Conservation (phyloP, 2,113 vertebrate genomes). For the Ameiurus melas region DNA sequence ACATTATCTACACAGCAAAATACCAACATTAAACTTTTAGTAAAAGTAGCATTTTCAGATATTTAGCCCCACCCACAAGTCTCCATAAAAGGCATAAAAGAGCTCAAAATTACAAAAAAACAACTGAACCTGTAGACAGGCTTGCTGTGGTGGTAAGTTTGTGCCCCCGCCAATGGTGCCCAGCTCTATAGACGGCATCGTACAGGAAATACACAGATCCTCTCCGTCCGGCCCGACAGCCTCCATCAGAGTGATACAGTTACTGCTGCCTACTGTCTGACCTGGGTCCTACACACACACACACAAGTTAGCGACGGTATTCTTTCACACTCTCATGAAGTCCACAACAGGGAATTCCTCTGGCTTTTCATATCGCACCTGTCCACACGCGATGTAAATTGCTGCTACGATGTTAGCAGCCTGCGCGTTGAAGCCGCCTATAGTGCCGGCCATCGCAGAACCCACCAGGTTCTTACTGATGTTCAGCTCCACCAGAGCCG, state of each 20-base stretch:
- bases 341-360: not conserved
- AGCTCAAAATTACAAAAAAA: too few relatives aligned
- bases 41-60: not conserved
- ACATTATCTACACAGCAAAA: not conserved
- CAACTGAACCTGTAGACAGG: constrained; percentile 87
- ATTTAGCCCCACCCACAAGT: not conserved
- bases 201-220: constrained; percentile 94
- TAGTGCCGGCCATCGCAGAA: constrained; percentile 94
- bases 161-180: constrained; percentile 96
- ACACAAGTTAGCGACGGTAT: not conserved
- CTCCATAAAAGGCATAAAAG: not conserved
- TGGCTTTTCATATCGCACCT: constrained; percentile 73
- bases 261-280: constrained; percentile 92
- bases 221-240: constrained; percentile 77
- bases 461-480: constrained; percentile 95
- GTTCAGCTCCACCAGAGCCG: constrained; percentile 86
- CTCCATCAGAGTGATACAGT: constrained; percentile 98
- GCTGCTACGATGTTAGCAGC: constrained; percentile 96
- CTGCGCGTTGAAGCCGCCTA: constrained; percentile 94
- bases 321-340: not conserved
- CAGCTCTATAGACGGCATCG: constrained; percentile 97
- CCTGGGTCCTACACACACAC: constrained; percentile 83
- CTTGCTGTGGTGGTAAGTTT: constrained; percentile 89
- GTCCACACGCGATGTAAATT: constrained; percentile 95
- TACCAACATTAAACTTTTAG: not conserved